phyloP scores from a whole-genome alignment of 2,113 vertebrate genomes.

The Protomyctophum bolini region DNA sequence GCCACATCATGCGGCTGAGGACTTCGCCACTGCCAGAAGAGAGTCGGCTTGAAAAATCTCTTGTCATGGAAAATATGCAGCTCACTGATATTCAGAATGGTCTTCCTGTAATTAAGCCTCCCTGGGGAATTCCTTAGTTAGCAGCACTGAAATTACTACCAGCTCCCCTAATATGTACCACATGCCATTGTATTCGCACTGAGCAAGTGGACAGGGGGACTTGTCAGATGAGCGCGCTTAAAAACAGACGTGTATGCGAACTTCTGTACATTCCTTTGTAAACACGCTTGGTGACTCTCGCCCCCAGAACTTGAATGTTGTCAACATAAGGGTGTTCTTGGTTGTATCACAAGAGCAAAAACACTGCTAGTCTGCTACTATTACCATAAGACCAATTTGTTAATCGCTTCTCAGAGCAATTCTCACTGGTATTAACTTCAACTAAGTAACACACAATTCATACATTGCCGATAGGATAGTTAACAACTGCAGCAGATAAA shows the following conservation, averaged over 20 bases:
- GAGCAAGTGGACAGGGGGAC: conserved; percentile 64
- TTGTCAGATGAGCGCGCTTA: conserved; percentile 60
- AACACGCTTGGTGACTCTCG: conserved; percentile 29
- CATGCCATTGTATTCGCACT: conserved; percentile 85
- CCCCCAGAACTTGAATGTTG: neutral
- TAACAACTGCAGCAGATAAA: no score
- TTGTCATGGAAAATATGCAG: conserved; percentile 95
- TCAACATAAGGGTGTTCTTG: neutral
- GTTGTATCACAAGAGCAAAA: neutral
- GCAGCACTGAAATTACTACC: conserved; percentile 98
- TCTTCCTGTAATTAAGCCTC: conserved; percentile 99
- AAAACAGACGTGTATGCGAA: conserved; percentile 46
- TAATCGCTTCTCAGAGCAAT: no score
- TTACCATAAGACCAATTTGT: neutral
- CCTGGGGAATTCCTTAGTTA: conserved; percentile 98
- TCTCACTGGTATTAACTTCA: neutral
- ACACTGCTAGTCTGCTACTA: neutral
- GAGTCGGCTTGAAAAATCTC: conserved; percentile 83
- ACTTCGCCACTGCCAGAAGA: conserved; percentile 82
- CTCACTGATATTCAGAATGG: conserved; percentile 96
- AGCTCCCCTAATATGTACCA: conserved; percentile 96
- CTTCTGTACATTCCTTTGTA: conserved; percentile 32
- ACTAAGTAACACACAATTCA: no score
- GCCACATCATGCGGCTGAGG: conserved; percentile 64
- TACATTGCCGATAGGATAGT: no score